A percentile compares a stretch with the other conserved stretches of the same genome.
Conservation (phyloP, 2,797 vertebrate genomes). For the Clarias laeviceps region DNA sequence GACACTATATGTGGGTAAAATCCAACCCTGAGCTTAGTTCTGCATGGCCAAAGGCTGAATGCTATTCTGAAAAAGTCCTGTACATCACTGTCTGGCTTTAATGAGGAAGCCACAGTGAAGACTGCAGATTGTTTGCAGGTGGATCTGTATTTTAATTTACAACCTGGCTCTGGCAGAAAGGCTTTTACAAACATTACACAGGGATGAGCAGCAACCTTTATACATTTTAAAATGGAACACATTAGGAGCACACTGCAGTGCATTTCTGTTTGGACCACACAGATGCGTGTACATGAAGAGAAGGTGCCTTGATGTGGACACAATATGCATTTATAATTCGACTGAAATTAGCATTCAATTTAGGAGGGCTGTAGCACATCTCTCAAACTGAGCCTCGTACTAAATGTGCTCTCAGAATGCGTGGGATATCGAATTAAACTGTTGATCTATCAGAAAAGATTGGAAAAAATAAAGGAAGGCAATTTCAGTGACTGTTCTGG, state of each 20-base stretch:
- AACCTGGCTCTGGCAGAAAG: neutral
- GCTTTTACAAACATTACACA: constrained; percentile 15
- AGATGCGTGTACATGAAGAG: neutral
- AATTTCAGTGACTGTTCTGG: neutral
- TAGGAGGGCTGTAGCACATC: neutral
- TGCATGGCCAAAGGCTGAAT: constrained; percentile 10
- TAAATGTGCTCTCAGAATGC: neutral
- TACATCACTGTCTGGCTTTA: constrained; percentile 13
- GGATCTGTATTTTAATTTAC: constrained; percentile 35
- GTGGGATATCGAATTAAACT: neutral
- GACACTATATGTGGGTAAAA: constrained; percentile 1
- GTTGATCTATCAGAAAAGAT: neutral
- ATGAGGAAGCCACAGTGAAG: constrained; percentile 14
- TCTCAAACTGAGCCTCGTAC: neutral
- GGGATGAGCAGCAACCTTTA: constrained; percentile 2
- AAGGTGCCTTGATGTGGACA: neutral
- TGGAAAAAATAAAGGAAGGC: neutral
- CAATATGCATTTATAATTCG: neutral
- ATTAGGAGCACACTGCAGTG: neutral
- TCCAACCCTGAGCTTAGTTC: neutral
- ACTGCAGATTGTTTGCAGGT: neutral
- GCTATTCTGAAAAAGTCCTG: neutral
- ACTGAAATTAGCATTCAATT: constrained; percentile 12
- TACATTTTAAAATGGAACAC: neutral
- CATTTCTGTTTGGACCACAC: constrained; percentile 3